A percentile compares a stretch with the other conserved stretches of the same genome.
phyloP scores from a whole-genome alignment of 1,140 invertebrate genomes.

The Drosophila ohnishii region DNA sequence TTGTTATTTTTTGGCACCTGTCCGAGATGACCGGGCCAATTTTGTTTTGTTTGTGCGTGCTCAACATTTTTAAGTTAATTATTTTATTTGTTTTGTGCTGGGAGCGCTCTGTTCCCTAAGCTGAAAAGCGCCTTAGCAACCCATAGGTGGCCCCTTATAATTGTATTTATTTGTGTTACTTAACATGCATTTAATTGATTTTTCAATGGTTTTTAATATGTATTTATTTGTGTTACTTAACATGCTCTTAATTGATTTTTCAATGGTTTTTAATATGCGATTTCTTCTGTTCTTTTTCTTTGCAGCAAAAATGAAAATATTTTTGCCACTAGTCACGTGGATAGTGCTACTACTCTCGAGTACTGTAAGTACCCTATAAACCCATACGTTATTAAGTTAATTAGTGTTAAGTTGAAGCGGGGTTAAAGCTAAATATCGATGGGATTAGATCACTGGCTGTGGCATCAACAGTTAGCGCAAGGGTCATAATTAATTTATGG shows the following conservation, averaged over 20 bases:
- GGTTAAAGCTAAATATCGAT: conserved; percentile 50
- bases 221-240: conserved; percentile 42
- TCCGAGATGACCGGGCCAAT: conserved; percentile 72
- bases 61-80: conserved; percentile 77
- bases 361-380: conserved; percentile 84
- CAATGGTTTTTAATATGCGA: conserved; percentile 54
- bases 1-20: conserved; percentile 72
- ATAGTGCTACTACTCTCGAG: conserved; percentile 86
- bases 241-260: conserved; percentile 57
- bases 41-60: conserved; percentile 60
- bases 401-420: conserved; percentile 23
- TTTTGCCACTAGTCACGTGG: conserved; percentile 89
- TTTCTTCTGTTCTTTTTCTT: conserved; percentile 70
- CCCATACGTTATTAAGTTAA: conserved; percentile 8
- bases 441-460: conserved; percentile 34
- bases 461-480: conserved; percentile 57
- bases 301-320: conserved; percentile 89
- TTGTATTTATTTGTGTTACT: conserved; percentile 41
- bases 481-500: conserved; percentile 76
- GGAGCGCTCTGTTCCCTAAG: conserved; percentile 38
- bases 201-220: conserved; percentile 59
- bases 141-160: conserved; percentile 31
- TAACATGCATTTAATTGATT: conserved; percentile 60
- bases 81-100: conserved; percentile 54
- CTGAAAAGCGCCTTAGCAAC: conserved; percentile 64